These are phyloP conservation scores for Atherix ibis DNA, from an alignment of 2,888 invertebrate species.

Conservation along the genomic window DNA sequence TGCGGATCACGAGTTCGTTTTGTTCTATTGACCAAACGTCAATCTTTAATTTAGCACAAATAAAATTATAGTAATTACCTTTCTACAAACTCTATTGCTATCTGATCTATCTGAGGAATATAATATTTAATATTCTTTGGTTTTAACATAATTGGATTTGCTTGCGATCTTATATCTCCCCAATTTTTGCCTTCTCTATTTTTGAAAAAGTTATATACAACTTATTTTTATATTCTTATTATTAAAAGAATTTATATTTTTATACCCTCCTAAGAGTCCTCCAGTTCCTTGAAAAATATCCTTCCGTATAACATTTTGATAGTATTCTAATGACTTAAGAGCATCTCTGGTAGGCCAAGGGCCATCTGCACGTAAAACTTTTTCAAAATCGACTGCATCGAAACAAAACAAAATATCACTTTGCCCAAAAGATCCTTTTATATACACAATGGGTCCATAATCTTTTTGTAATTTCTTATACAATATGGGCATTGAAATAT, in stretches of 20 bases:
- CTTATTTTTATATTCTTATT: neutral
- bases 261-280: conserved; percentile 23
- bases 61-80: conserved; percentile 13
- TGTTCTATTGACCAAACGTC: conserved; percentile 14
- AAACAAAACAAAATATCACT: conserved; percentile 32
- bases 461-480: conserved; percentile 16
- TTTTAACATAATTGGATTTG: conserved; percentile 26
- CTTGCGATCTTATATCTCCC: conserved; percentile 46
- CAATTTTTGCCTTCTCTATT: conserved; percentile 34
- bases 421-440: conserved; percentile 28
- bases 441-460: conserved; percentile 32
- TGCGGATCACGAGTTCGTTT: conserved; percentile 15
- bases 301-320: conserved; percentile 27
- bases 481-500: conserved; percentile 19
- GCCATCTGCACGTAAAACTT: conserved; percentile 33
- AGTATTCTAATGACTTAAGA: conserved; percentile 29
- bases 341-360: conserved; percentile 33
- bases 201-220: neutral
- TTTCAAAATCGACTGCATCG: conserved; percentile 36
- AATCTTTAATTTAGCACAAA: neutral
- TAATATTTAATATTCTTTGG: conserved; percentile 20
- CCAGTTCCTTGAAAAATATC: conserved; percentile 27
- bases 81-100: conserved; percentile 22
- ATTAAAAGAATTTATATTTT: neutral
- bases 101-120: conserved; percentile 19